Percentiles rank a stretch among this genome's conserved stretches.
Evolutionary conservation across 2,797 vertebrate species (phyloP).

Genomic region (Gadopsis bispinosus): DNA sequence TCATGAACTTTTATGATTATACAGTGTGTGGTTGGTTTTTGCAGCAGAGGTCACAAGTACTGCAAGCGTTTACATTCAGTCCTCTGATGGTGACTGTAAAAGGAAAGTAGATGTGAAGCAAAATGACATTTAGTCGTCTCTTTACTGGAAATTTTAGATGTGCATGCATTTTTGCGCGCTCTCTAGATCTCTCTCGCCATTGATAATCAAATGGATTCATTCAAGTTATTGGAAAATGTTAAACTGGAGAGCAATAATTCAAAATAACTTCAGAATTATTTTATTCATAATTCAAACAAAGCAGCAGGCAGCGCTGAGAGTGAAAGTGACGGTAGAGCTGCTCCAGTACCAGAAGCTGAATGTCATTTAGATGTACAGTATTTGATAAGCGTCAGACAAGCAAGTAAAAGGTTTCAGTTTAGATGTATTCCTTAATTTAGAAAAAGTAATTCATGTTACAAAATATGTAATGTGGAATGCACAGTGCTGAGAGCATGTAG

Average conservation of each 20-base stretch:
- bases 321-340: conserved; percentile 39
- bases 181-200: background rate
- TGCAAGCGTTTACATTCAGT: conserved; percentile 28
- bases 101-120: conserved; percentile 50
- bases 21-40: conserved; percentile 56
- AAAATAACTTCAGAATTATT: background rate
- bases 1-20: conserved; percentile 47
- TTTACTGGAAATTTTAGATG: conserved; percentile 45
- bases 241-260: background rate
- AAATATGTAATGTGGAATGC: background rate
- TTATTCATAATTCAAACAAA: background rate
- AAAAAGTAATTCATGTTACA: background rate
- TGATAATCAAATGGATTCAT: background rate
- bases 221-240: background rate
- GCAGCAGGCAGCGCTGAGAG: background rate
- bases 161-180: background rate
- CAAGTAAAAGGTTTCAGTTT: conserved; percentile 1
- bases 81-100: conserved; percentile 49
- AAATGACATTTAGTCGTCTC: conserved; percentile 45
- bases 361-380: conserved; percentile 18
- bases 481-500: fast-evolving
- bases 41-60: conserved; percentile 41
- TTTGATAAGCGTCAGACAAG: background rate
- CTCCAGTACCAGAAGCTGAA: background rate
- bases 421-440: background rate